phyloP scores from a whole-genome alignment of 1,140 invertebrate genomes.

The Lanistes nyassanus region DNA sequence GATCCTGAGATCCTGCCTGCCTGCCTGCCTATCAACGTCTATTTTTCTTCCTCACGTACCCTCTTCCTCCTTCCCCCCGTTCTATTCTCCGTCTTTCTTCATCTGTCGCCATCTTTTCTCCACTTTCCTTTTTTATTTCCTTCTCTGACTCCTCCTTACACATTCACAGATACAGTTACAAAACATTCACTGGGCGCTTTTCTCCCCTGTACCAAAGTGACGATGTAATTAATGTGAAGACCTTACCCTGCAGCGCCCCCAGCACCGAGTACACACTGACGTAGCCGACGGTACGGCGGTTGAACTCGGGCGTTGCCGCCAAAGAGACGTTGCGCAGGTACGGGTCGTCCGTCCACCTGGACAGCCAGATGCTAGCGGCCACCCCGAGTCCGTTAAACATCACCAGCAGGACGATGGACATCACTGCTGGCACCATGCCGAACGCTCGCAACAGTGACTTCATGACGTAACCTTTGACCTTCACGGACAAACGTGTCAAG shows the following conservation, averaged over 20 bases:
- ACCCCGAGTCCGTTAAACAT: slow-evolving; percentile 69
- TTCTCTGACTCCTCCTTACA: too few species aligned
- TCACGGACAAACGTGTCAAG: slow-evolving; percentile 19
- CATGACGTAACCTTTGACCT: slow-evolving; percentile 89
- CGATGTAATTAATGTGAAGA: too few species aligned
- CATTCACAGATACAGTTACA: too few species aligned
- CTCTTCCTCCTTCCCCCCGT: too few species aligned
- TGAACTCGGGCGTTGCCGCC: slow-evolving; percentile 14
- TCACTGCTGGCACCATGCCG: slow-evolving; percentile 76
- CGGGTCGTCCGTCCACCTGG: slow-evolving; percentile 33
- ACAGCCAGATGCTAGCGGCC: slow-evolving; percentile 29
- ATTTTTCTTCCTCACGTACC: too few species aligned
- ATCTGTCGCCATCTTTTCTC: too few species aligned
- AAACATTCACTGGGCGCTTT: too few species aligned
- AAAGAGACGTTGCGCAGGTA: slow-evolving; percentile 23
- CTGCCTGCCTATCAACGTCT: too few species aligned
- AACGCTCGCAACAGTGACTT: slow-evolving; percentile 88
- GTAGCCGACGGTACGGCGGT: slow-evolving; percentile 19
- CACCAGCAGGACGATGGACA: slow-evolving; percentile 83
- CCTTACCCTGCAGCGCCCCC: slow-evolving; percentile 30
- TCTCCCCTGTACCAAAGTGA: too few species aligned
- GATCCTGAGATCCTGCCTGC: too few species aligned
- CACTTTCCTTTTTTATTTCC: too few species aligned
- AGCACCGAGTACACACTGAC: slow-evolving; percentile 27
- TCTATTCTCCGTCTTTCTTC: too few species aligned